Percentiles rank a stretch among this genome's conserved stretches.
Evolutionary conservation across 2,888 invertebrate species (phyloP).

Genomic region (Phoenoteleia sp.): DNA sequence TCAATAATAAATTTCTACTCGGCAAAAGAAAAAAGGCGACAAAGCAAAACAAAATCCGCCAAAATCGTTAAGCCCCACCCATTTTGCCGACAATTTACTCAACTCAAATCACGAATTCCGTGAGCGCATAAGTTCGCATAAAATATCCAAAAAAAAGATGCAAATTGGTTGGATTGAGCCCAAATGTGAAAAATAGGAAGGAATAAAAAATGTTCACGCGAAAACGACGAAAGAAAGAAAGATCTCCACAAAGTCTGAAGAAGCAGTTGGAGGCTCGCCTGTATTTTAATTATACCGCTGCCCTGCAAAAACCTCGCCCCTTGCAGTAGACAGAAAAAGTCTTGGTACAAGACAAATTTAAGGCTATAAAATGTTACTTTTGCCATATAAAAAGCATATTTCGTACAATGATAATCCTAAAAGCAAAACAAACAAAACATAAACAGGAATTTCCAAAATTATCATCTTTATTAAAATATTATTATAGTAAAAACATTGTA

Average conservation of each 20-base stretch:
- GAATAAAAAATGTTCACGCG: constrained; percentile 46
- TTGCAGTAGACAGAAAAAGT: constrained; percentile 33
- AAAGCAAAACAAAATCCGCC: constrained; percentile 26
- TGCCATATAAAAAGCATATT: too few relatives aligned
- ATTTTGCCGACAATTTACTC: constrained; percentile 46
- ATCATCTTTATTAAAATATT: too few relatives aligned
- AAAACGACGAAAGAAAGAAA: constrained; percentile 69
- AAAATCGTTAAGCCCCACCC: constrained; percentile 44
- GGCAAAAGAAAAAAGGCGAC: constrained; percentile 20
- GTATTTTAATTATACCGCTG: constrained; percentile 84
- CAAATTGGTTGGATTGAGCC: constrained; percentile 60
- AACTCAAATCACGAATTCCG: constrained; percentile 49
- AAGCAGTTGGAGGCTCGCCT: constrained; percentile 84
- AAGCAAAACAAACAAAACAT: too few relatives aligned
- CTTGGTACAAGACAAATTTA: not conserved
- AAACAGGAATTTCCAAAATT: too few relatives aligned
- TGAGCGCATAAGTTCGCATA: constrained; percentile 51
- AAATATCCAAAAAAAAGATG: constrained; percentile 46
- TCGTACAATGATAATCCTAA: too few relatives aligned
- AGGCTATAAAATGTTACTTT: not conserved
- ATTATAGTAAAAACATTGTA: too few relatives aligned
- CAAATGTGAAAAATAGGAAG: constrained; percentile 58
- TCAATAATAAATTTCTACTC: constrained; percentile 40
- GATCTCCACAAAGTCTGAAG: constrained; percentile 78
- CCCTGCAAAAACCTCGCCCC: constrained; percentile 73